Conservation (phyloP, 2,797 vertebrate genomes). For the Oryzias dopingdopingensis region DNA sequence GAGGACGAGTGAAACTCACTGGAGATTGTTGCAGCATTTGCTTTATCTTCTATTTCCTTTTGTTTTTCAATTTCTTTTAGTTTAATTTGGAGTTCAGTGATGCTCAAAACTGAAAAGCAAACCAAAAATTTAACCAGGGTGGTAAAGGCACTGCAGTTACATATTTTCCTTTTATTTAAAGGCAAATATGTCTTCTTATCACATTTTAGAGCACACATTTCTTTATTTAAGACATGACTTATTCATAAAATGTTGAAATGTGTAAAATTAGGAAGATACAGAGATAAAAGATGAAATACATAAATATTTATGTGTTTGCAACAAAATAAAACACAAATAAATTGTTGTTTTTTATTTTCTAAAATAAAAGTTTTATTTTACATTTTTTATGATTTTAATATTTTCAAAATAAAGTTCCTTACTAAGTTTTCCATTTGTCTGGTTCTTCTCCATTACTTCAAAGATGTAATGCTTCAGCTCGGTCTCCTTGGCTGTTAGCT, state of each 20-base stretch:
- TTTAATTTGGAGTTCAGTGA: slow-evolving; percentile 24
- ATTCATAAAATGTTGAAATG: too few relatives aligned
- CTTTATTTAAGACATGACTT: too few relatives aligned
- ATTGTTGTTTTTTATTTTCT: not conserved
- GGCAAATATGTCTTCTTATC: too few relatives aligned
- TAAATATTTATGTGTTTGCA: not conserved
- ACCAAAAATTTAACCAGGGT: not conserved
- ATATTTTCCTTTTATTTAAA: too few relatives aligned
- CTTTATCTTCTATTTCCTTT: not conserved
- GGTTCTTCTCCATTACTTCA: slow-evolving; percentile 26
- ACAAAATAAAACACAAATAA: not conserved
- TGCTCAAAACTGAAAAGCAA: slow-evolving; percentile 29
- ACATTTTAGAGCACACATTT: too few relatives aligned
- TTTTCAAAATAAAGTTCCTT: slow-evolving; percentile 13
- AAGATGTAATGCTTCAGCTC: slow-evolving; percentile 18
- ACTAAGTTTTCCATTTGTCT: slow-evolving; percentile 25
- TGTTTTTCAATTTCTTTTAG: slow-evolving; percentile 19
- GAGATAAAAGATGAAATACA: not conserved
- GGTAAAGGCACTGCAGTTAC: too few relatives aligned
- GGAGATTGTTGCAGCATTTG: not conserved
- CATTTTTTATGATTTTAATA: not conserved
- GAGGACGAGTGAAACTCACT: slow-evolving; percentile 13
- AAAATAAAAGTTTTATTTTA: not conserved
- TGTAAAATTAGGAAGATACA: not conserved
- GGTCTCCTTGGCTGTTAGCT: not conserved